phyloP scores from a whole-genome alignment of 2,113 vertebrate species.

The Gadus macrocephalus region DNA sequence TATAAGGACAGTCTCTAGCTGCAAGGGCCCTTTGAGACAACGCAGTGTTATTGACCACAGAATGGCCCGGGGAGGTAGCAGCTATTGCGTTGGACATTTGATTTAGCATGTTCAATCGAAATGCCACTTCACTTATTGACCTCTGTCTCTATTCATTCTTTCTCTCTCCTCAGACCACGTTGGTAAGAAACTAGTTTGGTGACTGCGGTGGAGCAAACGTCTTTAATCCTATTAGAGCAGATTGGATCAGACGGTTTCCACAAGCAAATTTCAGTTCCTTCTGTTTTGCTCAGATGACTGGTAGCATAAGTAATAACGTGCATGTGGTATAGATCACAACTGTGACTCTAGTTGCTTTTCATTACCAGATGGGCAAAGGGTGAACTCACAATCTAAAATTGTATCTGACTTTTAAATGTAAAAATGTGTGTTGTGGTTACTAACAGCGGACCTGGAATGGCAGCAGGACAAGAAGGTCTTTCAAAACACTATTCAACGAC shows the following conservation, averaged over 20 bases:
- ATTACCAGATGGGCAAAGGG: no score
- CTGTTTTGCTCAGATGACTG: background rate
- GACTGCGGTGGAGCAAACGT: slow-evolving; percentile 31
- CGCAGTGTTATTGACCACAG: slow-evolving; percentile 27
- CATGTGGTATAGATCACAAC: slow-evolving; percentile 5
- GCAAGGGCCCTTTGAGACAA: slow-evolving; percentile 2
- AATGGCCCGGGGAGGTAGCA: slow-evolving; percentile 15
- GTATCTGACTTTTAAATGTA: no score
- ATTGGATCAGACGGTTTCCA: slow-evolving; percentile 28
- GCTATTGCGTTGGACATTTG: slow-evolving; percentile 43
- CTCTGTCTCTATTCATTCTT: slow-evolving; percentile 8
- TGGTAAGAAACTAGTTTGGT: slow-evolving; percentile 25
- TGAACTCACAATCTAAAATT: no score
- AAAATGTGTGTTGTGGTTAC: no score
- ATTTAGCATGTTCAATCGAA: slow-evolving; percentile 46
- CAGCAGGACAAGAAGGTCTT: no score
- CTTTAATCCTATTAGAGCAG: slow-evolving; percentile 45
- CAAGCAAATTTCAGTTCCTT: background rate
- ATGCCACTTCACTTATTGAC: slow-evolving; percentile 40
- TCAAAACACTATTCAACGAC: no score
- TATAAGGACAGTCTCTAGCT: background rate
- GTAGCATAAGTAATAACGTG: background rate
- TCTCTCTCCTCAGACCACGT: slow-evolving; percentile 1
- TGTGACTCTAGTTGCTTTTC: no score
- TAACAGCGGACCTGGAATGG: background rate